Evolutionary conservation across 1,140 invertebrate species (phyloP).

Genomic region (Nomia melanderi): DNA sequence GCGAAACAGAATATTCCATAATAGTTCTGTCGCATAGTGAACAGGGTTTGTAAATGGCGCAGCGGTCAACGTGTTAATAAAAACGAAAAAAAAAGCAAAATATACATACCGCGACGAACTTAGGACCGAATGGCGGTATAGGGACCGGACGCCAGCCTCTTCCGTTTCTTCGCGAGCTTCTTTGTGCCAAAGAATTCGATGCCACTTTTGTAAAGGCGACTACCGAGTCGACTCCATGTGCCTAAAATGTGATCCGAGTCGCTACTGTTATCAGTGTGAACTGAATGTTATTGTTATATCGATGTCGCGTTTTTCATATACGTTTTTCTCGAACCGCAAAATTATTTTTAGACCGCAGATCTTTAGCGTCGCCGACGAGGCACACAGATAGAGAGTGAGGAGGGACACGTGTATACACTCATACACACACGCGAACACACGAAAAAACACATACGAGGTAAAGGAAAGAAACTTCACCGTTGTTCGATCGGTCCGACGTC

Average conservation of each 20-base stretch:
- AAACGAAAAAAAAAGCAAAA: too few relatives aligned
- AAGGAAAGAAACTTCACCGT: not conserved
- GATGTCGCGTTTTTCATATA: conserved; percentile 18
- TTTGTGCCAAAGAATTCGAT: conserved; percentile 56
- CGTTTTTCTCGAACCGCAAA: conserved; percentile 9
- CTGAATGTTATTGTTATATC: conserved; percentile 25
- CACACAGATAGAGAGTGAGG: too few relatives aligned
- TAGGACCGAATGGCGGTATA: not conserved
- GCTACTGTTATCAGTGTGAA: conserved; percentile 19
- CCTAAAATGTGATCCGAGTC: conserved; percentile 59
- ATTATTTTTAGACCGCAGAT: conserved; percentile 5
- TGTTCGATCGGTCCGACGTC: not conserved
- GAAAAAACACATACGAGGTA: not conserved
- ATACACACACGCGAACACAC: not conserved
- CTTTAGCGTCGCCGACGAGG: conserved; percentile 1
- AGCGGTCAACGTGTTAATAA: not conserved
- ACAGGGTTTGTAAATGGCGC: too few relatives aligned
- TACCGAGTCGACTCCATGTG: conserved; percentile 58
- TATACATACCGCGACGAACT: not conserved
- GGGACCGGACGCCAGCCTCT: conserved; percentile 12
- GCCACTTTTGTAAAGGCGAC: conserved; percentile 28
- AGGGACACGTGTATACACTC: not conserved
- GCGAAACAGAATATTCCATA: too few relatives aligned
- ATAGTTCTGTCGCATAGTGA: too few relatives aligned
- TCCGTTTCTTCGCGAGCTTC: conserved; percentile 54